These are phyloP conservation scores for Ceratina calcarata DNA, from an alignment of 1,140 invertebrate species.

Conservation along the genomic window DNA sequence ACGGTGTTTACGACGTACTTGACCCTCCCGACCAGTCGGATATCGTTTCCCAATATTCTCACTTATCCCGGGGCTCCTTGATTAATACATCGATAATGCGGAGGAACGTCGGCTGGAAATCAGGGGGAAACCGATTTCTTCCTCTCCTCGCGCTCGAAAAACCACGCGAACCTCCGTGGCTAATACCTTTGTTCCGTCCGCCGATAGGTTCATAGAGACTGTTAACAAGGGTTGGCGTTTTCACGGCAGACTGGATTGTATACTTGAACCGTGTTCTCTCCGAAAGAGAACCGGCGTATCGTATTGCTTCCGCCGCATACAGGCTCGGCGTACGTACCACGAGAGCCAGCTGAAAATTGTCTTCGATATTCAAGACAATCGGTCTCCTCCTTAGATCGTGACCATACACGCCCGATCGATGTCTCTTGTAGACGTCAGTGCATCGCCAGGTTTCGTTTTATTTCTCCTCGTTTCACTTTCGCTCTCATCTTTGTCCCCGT, in stretches of 20 bases:
- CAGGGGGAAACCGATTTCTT: not conserved
- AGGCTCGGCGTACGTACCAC: no score
- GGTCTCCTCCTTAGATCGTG: constrained; percentile 64
- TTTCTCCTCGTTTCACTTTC: not conserved
- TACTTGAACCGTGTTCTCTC: constrained; percentile 6
- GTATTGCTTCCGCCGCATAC: not conserved
- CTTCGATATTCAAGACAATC: constrained; percentile 64
- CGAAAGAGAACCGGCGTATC: constrained; percentile 31
- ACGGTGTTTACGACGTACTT: constrained; percentile 30
- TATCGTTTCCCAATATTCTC: constrained; percentile 31
- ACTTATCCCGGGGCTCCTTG: constrained; percentile 2
- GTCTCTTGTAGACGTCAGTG: constrained; percentile 25
- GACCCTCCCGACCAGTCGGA: constrained; percentile 6
- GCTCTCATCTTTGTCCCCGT: constrained; percentile 1
- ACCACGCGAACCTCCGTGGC: not conserved
- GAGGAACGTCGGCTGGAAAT: no score
- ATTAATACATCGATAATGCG: constrained; percentile 47
- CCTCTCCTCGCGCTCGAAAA: not conserved
- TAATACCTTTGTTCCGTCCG: constrained; percentile 1
- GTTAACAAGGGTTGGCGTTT: constrained; percentile 51
- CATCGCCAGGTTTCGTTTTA: not conserved
- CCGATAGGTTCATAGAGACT: not conserved
- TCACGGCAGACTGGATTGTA: constrained; percentile 43
- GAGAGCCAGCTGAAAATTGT: constrained; percentile 55
- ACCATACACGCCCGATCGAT: constrained; percentile 37